A percentile compares a stretch with the other conserved stretches of the same genome.
Conservation (phyloP, 1,140 invertebrate species). For the Tetramorium simillimum region DNA sequence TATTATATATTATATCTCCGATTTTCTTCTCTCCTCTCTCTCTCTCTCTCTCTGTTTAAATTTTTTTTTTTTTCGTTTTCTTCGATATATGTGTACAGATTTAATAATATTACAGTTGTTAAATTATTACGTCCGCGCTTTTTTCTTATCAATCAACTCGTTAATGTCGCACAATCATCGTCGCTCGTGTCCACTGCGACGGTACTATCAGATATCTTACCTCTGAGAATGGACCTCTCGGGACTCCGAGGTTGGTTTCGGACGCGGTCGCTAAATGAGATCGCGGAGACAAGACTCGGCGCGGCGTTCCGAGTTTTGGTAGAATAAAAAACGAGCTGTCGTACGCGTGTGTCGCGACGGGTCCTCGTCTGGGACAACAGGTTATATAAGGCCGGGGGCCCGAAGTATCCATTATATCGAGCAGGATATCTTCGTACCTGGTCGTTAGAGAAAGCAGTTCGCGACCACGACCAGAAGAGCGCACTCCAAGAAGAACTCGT, state of each 20-base stretch:
- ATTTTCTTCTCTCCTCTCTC: not conserved
- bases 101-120: not conserved
- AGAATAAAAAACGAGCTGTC: constrained; percentile 63
- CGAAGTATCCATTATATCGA: constrained; percentile 73
- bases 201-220: constrained; percentile 4
- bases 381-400: constrained; percentile 70
- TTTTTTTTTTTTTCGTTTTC: not conserved
- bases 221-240: not conserved
- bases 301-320: constrained; percentile 57
- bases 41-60: not conserved
- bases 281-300: constrained; percentile 13
- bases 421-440: constrained; percentile 71
- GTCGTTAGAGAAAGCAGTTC: constrained; percentile 68
- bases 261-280: constrained; percentile 45
- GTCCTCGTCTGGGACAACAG: constrained; percentile 69
- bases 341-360: constrained; percentile 58
- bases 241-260: not conserved
- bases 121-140: not conserved
- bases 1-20: not conserved
- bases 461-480: constrained; percentile 66
- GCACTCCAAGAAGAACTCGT: constrained; percentile 70
- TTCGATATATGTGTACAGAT: not conserved
- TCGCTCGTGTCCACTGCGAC: not conserved
- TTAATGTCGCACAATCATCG: not conserved
- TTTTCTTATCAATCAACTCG: not conserved